Percentiles rank a stretch among this genome's conserved stretches.
These are phyloP conservation scores for Papilio demoleus DNA, from an alignment of 2,888 invertebrate species.

Conservation along the genomic window DNA sequence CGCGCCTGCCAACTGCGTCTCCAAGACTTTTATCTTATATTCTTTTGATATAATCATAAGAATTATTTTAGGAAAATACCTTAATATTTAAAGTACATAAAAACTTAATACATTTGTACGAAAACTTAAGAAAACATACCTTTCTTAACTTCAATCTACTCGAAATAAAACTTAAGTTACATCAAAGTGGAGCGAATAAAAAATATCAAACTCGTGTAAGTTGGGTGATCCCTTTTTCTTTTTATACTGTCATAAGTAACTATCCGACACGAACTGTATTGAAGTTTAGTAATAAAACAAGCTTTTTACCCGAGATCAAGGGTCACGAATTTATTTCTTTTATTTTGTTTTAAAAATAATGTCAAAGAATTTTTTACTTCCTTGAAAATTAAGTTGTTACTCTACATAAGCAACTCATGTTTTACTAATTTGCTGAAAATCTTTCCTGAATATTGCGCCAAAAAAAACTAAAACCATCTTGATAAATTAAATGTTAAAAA, in stretches of 20 bases:
- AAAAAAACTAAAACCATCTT: too few relatives aligned
- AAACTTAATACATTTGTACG: too few relatives aligned
- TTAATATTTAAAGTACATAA: too few relatives aligned
- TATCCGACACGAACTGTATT: slow-evolving; percentile 61
- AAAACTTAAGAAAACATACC: neutral
- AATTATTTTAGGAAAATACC: too few relatives aligned
- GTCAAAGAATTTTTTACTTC: neutral
- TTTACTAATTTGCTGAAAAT: too few relatives aligned
- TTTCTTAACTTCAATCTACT: slow-evolving; percentile 24
- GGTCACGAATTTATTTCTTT: slow-evolving; percentile 44
- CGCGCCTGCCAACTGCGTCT: too few relatives aligned
- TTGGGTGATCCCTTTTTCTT: slow-evolving; percentile 71
- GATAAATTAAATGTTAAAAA: too few relatives aligned
- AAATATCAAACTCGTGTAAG: slow-evolving; percentile 74
- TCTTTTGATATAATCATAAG: too few relatives aligned
- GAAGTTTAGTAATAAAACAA: slow-evolving; percentile 53
- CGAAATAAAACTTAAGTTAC: slow-evolving; percentile 71
- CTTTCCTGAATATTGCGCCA: too few relatives aligned
- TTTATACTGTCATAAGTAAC: slow-evolving; percentile 64
- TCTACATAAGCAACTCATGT: too few relatives aligned
- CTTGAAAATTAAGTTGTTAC: neutral
- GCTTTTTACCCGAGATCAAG: slow-evolving; percentile 48
- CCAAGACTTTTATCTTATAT: too few relatives aligned
- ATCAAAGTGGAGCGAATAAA: slow-evolving; percentile 70
- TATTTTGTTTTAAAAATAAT: slow-evolving; percentile 7